Conservation (phyloP, 2,113 vertebrate species). For the Cranoglanis bouderius region DNA sequence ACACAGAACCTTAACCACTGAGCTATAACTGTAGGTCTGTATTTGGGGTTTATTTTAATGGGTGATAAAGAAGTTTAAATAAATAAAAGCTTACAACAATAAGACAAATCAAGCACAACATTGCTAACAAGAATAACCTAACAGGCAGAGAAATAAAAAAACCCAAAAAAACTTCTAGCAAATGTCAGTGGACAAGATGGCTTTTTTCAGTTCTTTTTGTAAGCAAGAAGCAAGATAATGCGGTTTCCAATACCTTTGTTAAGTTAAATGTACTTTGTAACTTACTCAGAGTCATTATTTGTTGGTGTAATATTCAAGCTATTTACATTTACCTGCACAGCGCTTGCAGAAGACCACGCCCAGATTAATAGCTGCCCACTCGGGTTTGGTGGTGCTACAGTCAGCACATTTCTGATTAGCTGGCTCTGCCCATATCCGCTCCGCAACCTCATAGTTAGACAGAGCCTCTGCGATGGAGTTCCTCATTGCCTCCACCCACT, state of each 20-base stretch:
- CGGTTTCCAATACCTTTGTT: neutral
- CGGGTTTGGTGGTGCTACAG: conserved; percentile 79
- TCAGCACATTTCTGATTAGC: conserved; percentile 87
- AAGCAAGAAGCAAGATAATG: too few relatives aligned
- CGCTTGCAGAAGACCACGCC: conserved; percentile 91
- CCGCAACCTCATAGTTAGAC: conserved; percentile 85
- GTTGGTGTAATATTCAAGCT: neutral
- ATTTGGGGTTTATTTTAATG: neutral
- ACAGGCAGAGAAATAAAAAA: neutral
- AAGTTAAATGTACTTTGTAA: neutral
- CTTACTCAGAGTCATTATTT: neutral
- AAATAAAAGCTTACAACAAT: neutral
- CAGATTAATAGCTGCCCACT: conserved; percentile 95
- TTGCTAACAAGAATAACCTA: neutral
- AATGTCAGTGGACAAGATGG: neutral
- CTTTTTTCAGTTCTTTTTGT: neutral
- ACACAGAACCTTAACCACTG: neutral
- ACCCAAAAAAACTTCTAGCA: neutral
- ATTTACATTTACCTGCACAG: conserved; percentile 82
- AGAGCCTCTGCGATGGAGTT: conserved; percentile 82
- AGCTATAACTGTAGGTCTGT: neutral
- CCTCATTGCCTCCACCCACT: conserved; percentile 88
- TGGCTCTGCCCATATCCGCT: conserved; percentile 82
- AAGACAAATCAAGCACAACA: neutral
- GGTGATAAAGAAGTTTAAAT: neutral